Evolutionary conservation across 2,113 vertebrate genomes (phyloP), one percentile per base, ranked within the genome.

Genomic region (Chloropsis hardwickii): DNA sequence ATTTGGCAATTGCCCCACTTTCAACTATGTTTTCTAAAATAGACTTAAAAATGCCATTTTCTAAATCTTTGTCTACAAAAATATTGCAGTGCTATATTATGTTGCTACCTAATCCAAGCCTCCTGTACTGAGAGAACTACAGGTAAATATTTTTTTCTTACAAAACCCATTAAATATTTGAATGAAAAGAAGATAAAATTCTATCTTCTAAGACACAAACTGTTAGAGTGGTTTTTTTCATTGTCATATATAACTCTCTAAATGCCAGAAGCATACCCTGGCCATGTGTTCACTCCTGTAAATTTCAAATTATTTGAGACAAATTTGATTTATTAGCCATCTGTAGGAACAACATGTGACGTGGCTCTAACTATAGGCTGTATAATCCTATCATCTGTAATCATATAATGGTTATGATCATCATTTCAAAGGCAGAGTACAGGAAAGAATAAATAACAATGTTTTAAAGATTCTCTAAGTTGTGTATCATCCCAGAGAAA

Each of bases 301-400:
- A 83, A 88, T 90, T 86, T 90, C 44, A 78, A 67, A 83, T 81
- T 93, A 39, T 77, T 74, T 83, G 44, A 40, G 90, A 78, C 40
- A 96, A 90, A 93, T 83, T 70, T 90, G 71, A 88, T 94, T 94
- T 94, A 60, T 92, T 88, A 81, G 56, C 37, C n/a, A 17, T 92
- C 62, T 96, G 64, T 86, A 92, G 67, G 76, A 88, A 22, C 9
- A 86, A 12, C 14, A 60, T 60, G 35, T 87, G 51, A 51, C 35
- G 21, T 47, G 51, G 62, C 33, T 81, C 33, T 88, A 48, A 78
- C 74, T 90, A 11, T 62, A 60, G 39, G 17, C 85, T 88, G 33
- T 70, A 65, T 80, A 90, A 82, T 88, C 28, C 35, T 86, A 48
- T 83, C 3, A 71, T 74, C 65, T 21, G 5, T 84, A 81, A 76